Base-by-base conservation (phyloP, 2,113 vertebrate species). In the Cephalopholis sonnerati region DNA sequence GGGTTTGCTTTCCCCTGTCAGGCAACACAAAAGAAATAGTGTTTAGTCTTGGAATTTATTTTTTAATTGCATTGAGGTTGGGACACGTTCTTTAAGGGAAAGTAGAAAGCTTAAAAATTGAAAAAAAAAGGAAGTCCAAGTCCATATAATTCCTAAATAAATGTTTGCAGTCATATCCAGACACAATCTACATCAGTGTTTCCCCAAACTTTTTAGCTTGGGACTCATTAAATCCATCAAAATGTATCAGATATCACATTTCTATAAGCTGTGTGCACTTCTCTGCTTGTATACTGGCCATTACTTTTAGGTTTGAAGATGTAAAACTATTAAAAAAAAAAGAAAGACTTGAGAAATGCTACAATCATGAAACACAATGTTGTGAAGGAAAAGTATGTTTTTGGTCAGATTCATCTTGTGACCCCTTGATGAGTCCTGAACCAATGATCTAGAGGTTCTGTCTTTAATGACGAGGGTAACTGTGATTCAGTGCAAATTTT, bases 21-120 rank as follows among this genome's bases (percentile, higher is more conserved):
- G 20, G 46, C 51, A 55, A 77, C 58, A 77, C 77, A 70, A 61
- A 67, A 81, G 5, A 59, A 54, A 59, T 2, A 27, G 22, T 51
- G 63, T 81, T 72, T 39, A 48, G 64, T 25, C 25, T 22, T 29
- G 65, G 25, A 67, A 51, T 51, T 10, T n/a, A n/a, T n/a, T n/a
- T n/a, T n/a, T n/a, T n/a, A n/a, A n/a, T n/a, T n/a, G n/a, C n/a
- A n/a, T n/a, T n/a, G n/a, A n/a, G n/a, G n/a, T n/a, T n/a, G n/a
- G n/a, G n/a, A n/a, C n/a, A n/a, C n/a, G n/a, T n/a, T n/a, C n/a
- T n/a, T n/a, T n/a, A n/a, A n/a, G n/a, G n/a, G n/a, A n/a, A n/a
- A n/a, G n/a, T n/a, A n/a, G n/a, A n/a, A n/a, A n/a, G n/a, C n/a
- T n/a, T n/a, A n/a, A n/a, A n/a, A n/a, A n/a, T n/a, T n/a, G n/a